phyloP scores from a whole-genome alignment of 2,113 vertebrate genomes.

The Sturnus vulgaris region DNA sequence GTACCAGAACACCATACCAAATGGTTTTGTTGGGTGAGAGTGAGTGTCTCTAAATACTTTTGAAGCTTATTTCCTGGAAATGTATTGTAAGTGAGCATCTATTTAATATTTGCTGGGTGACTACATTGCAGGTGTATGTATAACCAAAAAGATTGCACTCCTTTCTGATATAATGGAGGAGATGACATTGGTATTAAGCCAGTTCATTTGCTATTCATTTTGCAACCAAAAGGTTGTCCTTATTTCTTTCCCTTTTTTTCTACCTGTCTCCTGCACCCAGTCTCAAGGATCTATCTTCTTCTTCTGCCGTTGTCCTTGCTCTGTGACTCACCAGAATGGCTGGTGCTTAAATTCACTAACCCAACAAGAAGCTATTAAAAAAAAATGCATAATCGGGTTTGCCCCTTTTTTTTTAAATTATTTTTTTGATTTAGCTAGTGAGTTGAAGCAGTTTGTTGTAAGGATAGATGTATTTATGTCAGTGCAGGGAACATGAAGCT shows the following conservation, averaged over 20 bases:
- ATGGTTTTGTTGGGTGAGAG: not conserved
- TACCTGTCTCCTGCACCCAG: not conserved
- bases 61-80: not conserved
- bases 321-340: not conserved
- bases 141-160: not conserved
- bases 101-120: not conserved
- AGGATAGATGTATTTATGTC: not conserved
- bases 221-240: not conserved
- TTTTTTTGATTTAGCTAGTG: not conserved
- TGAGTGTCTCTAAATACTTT: not conserved
- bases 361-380: not conserved
- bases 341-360: not conserved
- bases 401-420: rapidly evolving
- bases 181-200: not conserved
- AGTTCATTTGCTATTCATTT: not conserved
- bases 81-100: not conserved
- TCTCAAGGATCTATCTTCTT: not conserved
- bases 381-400: not conserved
- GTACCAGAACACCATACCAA: not conserved
- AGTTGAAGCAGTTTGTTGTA: not conserved
- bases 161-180: not conserved
- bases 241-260: not conserved
- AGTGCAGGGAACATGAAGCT: not conserved
- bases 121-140: not conserved
- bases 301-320: not conserved